Conservation (phyloP, 2,888 invertebrate genomes). For the Halictus quadricinctus region DNA sequence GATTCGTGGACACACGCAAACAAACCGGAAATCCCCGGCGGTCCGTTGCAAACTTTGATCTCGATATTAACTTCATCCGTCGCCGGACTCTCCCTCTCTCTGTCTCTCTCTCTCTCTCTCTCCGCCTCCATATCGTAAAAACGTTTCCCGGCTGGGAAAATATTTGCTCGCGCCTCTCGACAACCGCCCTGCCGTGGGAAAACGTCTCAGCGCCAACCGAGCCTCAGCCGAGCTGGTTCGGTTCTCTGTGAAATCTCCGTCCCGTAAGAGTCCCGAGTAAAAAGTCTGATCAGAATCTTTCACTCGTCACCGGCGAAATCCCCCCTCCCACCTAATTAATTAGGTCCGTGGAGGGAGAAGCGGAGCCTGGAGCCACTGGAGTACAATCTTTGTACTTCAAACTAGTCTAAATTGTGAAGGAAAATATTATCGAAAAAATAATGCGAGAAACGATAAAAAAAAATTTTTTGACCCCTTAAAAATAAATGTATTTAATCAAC, state of each 20-base stretch:
- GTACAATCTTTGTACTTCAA: too few relatives aligned
- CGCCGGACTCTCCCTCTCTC: neutral
- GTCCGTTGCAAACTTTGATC: conserved; percentile 38
- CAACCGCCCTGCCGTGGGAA: neutral
- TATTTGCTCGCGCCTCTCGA: conserved; percentile 41
- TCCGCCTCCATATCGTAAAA: conserved; percentile 34
- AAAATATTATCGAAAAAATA: too few relatives aligned
- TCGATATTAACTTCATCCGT: conserved; percentile 55
- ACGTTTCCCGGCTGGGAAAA: conserved; percentile 41
- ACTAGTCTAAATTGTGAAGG: too few relatives aligned
- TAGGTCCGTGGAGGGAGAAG: too few relatives aligned
- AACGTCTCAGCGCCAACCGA: too few relatives aligned
- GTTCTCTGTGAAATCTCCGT: neutral
- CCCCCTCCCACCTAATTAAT: too few relatives aligned
- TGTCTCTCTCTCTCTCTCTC: too few relatives aligned
- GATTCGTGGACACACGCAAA: conserved; percentile 40
- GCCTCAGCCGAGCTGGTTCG: neutral
- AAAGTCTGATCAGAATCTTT: conserved; percentile 5
- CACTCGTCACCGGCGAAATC: too few relatives aligned
- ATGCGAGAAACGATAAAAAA: too few relatives aligned
- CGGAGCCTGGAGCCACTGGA: too few relatives aligned
- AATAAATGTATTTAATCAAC: too few relatives aligned
- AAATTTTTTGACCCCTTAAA: too few relatives aligned
- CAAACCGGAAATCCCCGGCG: conserved; percentile 23
- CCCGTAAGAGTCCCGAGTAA: neutral